phyloP scores from a whole-genome alignment of 2,888 invertebrate species.

The Lasioglossum morio region DNA sequence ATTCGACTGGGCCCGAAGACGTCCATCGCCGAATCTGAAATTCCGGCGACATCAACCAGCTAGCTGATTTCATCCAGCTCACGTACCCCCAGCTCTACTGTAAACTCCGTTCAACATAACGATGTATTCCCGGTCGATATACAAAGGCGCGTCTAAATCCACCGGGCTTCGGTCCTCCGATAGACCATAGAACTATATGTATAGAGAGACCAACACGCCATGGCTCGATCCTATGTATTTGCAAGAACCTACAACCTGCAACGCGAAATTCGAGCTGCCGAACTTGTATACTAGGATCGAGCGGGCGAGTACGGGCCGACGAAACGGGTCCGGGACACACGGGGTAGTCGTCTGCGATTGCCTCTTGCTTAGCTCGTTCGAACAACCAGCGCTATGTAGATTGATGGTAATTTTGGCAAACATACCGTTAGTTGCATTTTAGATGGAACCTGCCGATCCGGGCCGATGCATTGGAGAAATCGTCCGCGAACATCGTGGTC shows the following conservation, averaged over 20 bases:
- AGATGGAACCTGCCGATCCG: slow-evolving; percentile 64
- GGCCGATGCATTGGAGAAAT: neutral
- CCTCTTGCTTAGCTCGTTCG: slow-evolving; percentile 16
- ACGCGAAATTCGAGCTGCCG: neutral
- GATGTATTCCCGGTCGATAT: slow-evolving; percentile 67
- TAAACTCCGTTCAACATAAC: slow-evolving; percentile 72
- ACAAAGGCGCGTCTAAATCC: slow-evolving; percentile 67
- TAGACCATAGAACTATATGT: slow-evolving; percentile 23
- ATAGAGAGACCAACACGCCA: neutral
- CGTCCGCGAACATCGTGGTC: neutral
- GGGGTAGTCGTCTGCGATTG: slow-evolving; percentile 25
- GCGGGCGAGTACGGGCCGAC: slow-evolving; percentile 38
- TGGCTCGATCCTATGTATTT: neutral
- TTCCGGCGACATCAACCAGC: slow-evolving; percentile 36
- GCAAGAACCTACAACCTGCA: neutral
- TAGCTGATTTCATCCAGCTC: slow-evolving; percentile 66
- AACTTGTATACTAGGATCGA: slow-evolving; percentile 32
- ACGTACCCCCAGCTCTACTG: slow-evolving; percentile 60
- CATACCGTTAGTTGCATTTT: slow-evolving; percentile 71
- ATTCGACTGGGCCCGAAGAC: slow-evolving; percentile 16
- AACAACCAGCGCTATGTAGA: slow-evolving; percentile 58
- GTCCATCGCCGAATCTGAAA: slow-evolving; percentile 55
- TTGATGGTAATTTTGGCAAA: slow-evolving; percentile 72
- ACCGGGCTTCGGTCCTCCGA: slow-evolving; percentile 34
- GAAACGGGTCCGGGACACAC: neutral